Evolutionary conservation across 1,140 invertebrate species (phyloP).

Genomic region (Ceratina australensis): DNA sequence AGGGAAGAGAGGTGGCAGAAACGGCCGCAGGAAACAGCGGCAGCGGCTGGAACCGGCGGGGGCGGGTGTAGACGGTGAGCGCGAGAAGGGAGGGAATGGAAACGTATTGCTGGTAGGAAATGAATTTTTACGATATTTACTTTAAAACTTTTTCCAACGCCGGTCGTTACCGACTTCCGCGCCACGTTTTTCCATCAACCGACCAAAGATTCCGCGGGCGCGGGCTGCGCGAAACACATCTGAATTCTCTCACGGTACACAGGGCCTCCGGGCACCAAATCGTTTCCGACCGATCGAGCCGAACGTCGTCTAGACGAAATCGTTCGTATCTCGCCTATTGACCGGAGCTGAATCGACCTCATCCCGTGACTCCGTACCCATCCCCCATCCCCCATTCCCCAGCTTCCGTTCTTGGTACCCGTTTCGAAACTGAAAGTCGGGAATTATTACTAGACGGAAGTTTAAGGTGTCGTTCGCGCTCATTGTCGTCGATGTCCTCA

Average conservation of each 20-base stretch:
- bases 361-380: background rate
- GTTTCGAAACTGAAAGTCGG: conserved; percentile 12
- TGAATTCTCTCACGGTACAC: conserved; percentile 35
- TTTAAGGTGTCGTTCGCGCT: conserved; percentile 1
- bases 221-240: conserved; percentile 27
- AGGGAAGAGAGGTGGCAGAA: background rate
- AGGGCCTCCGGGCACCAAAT: conserved; percentile 51
- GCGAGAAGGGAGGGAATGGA: conserved; percentile 53
- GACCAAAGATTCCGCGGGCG: conserved; percentile 34
- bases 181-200: conserved; percentile 49
- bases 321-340: conserved; percentile 38
- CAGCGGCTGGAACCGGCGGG: background rate
- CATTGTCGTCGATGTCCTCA: background rate
- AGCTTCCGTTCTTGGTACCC: background rate
- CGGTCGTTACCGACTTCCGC: conserved; percentile 61
- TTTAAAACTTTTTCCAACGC: conserved; percentile 62
- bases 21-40: background rate
- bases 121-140: conserved; percentile 70
- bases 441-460: background rate
- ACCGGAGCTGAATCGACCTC: background rate
- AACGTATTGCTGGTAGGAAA: conserved; percentile 66
- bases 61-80: background rate
- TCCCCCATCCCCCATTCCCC: background rate
- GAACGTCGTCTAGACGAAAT: conserved; percentile 44
- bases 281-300: conserved; percentile 57